These are phyloP conservation scores for Xerus inauris DNA, from an alignment of 2,113 vertebrate species.

Conservation along the genomic window DNA sequence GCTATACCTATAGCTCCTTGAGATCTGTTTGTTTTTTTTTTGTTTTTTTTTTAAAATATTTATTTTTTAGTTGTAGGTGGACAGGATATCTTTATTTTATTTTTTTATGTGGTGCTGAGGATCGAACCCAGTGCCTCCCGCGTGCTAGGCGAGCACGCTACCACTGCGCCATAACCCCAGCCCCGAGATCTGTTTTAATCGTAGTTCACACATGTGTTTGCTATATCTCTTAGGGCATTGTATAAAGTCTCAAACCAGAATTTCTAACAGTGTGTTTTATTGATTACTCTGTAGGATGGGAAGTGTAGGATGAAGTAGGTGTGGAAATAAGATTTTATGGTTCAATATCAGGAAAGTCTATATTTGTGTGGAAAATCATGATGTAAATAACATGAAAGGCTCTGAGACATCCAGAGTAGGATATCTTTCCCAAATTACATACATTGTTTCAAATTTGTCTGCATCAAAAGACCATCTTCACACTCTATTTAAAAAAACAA, in stretches of 20 bases:
- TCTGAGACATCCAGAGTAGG: not conserved
- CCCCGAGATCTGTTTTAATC: not conserved
- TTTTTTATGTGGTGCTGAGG: too few relatives aligned
- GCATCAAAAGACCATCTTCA: not conserved
- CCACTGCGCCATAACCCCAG: too few relatives aligned
- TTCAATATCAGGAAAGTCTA: not conserved
- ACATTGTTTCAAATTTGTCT: constrained; percentile 6
- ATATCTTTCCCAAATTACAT: not conserved
- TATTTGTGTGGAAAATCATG: not conserved
- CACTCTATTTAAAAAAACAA: too few relatives aligned
- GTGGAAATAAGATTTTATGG: not conserved
- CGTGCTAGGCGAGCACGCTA: too few relatives aligned
- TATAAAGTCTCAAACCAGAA: not conserved
- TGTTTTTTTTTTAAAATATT: too few relatives aligned
- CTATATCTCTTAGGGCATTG: constrained; percentile 25
- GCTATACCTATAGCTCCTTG: too few relatives aligned
- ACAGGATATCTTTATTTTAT: too few relatives aligned
- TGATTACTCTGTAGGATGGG: not conserved
- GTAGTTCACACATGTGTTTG: not conserved
- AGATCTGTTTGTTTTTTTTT: too few relatives aligned
- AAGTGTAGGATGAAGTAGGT: not conserved
- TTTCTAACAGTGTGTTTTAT: not conserved
- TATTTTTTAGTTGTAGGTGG: too few relatives aligned
- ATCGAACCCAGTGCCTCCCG: too few relatives aligned
- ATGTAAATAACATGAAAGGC: not conserved